These are phyloP conservation scores for Polydrusus tereticollis DNA, from an alignment of 2,888 invertebrate species.

Conservation along the genomic window DNA sequence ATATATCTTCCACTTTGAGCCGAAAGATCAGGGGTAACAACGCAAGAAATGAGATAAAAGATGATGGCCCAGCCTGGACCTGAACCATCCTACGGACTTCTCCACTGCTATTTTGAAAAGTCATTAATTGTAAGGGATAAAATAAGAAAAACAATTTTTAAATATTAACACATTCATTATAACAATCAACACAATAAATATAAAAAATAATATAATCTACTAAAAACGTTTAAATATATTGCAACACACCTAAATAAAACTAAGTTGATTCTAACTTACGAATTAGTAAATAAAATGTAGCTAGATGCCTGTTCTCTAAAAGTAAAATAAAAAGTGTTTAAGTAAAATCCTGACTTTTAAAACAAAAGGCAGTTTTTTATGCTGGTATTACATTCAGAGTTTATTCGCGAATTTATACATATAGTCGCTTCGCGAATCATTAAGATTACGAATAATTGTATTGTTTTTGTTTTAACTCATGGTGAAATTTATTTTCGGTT, in stretches of 20 bases:
- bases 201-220: conserved; percentile 27
- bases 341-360: background rate
- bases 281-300: background rate
- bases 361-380: background rate
- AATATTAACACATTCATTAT: conserved; percentile 33
- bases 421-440: too few relatives aligned
- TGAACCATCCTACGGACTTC: too few relatives aligned
- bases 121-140: background rate
- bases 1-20: too few relatives aligned
- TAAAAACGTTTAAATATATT: conserved; percentile 32
- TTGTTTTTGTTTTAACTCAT: too few relatives aligned
- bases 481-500: too few relatives aligned
- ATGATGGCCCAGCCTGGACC: too few relatives aligned
- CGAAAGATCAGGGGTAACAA: too few relatives aligned
- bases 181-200: conserved; percentile 36
- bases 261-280: conserved; percentile 4
- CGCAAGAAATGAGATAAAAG: too few relatives aligned
- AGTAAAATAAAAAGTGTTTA: background rate
- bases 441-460: too few relatives aligned
- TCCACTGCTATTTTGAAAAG: too few relatives aligned
- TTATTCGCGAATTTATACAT: too few relatives aligned
- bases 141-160: background rate
- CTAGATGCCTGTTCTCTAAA: background rate
- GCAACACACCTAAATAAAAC: conserved; percentile 34
- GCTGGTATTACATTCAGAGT: too few relatives aligned